Evolutionary conservation across 2,797 vertebrate genomes (phyloP), one percentile per base, ranked within the genome.

Genomic region (Melanotaenia boesemani): DNA sequence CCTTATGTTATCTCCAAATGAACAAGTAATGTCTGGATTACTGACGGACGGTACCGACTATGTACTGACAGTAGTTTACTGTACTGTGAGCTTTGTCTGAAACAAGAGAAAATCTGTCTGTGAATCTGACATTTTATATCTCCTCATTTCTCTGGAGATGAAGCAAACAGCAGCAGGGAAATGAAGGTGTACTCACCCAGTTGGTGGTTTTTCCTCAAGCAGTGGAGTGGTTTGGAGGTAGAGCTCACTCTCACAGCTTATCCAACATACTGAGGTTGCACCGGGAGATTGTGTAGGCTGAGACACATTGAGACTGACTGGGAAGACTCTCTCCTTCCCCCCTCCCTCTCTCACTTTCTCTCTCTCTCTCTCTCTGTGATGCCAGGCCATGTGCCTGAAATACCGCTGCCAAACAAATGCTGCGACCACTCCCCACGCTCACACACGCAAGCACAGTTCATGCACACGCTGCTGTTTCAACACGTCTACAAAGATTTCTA

Each of bases 381-480:
- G 85, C 82, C 77, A 71, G 76, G 70, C 87, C 86, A 91, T 93
- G 89, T 82, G 82, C 88, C 79, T 82, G 46, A 90, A 91, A 90
- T 88, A 89, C 80, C 83, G 83, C 85, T 81, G 87, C 77, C 88
- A 90, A 90, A 86, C 83, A 91, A 81, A 77, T 73, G 63, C 76
- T 67, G 54, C 28, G 28, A 30, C 26, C 28, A 11, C 20, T 1
- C 41, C 41, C 32, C 58, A 67, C 70, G 12, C 39, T 36, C 62
- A 24, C 41, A 24, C 36, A 62, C 69, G 44, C 62, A 44, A 30
- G n/a, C 39, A 30, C 55, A 30, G 55, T 16, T 5, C 8, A 16
- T 28, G 50, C 50, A 22, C 12, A 60, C 24, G 11, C 26, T 6
- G 13, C 15, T 55, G 24, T 5, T 55, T 22, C 54, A 55, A 5